A percentile compares a stretch with the other conserved stretches of the same genome.
Conservation (phyloP, 1,140 invertebrate genomes). For the Manduca sexta region DNA sequence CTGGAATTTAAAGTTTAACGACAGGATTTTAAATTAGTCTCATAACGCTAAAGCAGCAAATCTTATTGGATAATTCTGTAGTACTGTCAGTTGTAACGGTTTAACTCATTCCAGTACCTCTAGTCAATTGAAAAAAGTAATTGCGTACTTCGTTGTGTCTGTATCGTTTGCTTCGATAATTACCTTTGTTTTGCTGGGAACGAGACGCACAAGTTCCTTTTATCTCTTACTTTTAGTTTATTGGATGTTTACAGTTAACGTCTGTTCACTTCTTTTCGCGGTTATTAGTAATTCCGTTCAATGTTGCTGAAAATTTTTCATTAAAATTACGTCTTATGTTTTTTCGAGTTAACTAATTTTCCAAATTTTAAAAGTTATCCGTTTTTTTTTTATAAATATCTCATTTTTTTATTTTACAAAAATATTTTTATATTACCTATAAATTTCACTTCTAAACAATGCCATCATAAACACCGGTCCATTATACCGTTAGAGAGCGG, state of each 20-base stretch:
- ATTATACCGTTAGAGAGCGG: slow-evolving; percentile 51
- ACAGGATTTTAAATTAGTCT: too few species aligned
- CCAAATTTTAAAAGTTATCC: too few species aligned
- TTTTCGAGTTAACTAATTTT: too few species aligned
- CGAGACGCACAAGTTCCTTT: slow-evolving; percentile 4
- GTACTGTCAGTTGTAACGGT: slow-evolving; percentile 10
- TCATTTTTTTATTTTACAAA: too few species aligned
- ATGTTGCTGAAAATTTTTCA: too few species aligned
- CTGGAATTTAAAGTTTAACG: too few species aligned
- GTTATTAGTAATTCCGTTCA: slow-evolving; percentile 23
- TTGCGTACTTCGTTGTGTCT: slow-evolving; percentile 5
- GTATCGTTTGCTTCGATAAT: slow-evolving; percentile 19
- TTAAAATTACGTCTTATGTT: too few species aligned
- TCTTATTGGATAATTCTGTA: too few species aligned
- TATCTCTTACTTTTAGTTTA: slow-evolving; percentile 2
- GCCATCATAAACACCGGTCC: slow-evolving; percentile 28
- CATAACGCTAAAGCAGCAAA: too few species aligned
- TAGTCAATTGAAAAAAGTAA: slow-evolving; percentile 11
- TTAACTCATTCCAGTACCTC: slow-evolving; percentile 6
- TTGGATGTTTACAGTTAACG: background rate
- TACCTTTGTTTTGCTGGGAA: slow-evolving; percentile 23
- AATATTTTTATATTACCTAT: background rate
- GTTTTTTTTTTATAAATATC: too few species aligned
- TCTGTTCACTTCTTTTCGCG: too few species aligned
- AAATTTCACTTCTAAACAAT: slow-evolving; percentile 46